phyloP scores from a whole-genome alignment of 2,888 invertebrate species.

The Agrotis segetum region DNA sequence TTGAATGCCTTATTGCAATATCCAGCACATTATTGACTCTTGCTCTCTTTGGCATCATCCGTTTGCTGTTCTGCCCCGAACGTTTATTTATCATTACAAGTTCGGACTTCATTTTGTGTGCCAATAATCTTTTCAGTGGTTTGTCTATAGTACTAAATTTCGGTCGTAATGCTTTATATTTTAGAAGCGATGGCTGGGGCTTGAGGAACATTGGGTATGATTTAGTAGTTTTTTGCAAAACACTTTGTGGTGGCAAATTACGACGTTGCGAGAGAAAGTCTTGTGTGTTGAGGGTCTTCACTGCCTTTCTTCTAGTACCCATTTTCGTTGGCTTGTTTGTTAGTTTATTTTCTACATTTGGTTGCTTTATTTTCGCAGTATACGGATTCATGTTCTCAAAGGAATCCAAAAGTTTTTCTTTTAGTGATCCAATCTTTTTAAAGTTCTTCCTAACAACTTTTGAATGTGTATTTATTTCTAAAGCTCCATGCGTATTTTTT shows the following conservation, averaged over 20 bases:
- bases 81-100: slow-evolving; percentile 68
- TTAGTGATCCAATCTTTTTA: slow-evolving; percentile 37
- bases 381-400: slow-evolving; percentile 72
- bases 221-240: slow-evolving; percentile 36
- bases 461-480: slow-evolving; percentile 29
- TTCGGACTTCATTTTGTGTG: slow-evolving; percentile 56
- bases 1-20: slow-evolving; percentile 59
- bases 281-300: slow-evolving; percentile 70
- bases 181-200: slow-evolving; percentile 51
- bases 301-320: slow-evolving; percentile 64
- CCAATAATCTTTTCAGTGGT: slow-evolving; percentile 14
- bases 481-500: slow-evolving; percentile 7
- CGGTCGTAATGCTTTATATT: slow-evolving; percentile 67
- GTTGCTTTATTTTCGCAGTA: slow-evolving; percentile 62
- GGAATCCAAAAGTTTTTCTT: slow-evolving; percentile 61
- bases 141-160: slow-evolving; percentile 64
- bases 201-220: slow-evolving; percentile 14
- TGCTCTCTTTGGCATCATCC: slow-evolving; percentile 47
- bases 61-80: slow-evolving; percentile 41
- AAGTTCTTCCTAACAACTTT: slow-evolving; percentile 51
- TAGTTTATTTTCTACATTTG: slow-evolving; percentile 61
- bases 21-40: slow-evolving; percentile 56
- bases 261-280: slow-evolving; percentile 72
- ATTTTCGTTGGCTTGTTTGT: slow-evolving; percentile 68
- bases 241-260: slow-evolving; percentile 53